Base-by-base conservation (phyloP, 2,797 vertebrate genomes). In the Synaphobranchus kaupii region DNA sequence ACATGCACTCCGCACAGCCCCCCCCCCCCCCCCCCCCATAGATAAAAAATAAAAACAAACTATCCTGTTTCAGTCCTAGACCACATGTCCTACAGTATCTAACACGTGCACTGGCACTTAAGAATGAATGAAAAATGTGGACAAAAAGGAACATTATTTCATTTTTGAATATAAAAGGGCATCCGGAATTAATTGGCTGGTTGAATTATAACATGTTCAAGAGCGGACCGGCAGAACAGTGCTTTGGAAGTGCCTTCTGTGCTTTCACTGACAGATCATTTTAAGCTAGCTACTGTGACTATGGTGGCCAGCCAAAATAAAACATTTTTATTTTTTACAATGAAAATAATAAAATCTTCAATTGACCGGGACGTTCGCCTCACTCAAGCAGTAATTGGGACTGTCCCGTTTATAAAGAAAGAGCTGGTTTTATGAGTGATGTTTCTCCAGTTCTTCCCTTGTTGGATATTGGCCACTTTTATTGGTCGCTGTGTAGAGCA, bases 201-300 rank as follows among this genome's bases (percentile, higher is more conserved):
- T 80, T 80, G 76, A 80, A 80, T 80, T 80, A 48, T 34, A 12
- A 71, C 31, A 17, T 71, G n/a, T 71, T 71, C 22, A 63, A 63
- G 25, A 71, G 25, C 31, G 17, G 10, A 76, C 71, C 4, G 25
- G 25, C 71, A 76, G 5, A 15, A 39, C 4, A 25, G 44, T 22
- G 2, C 76, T 73, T 39, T 73, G 31, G 68, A 73, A 39, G 12
- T 80, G 15, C 15, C 76, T 47, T 8, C 34, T 13, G 22, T 48
- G 10, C 44, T 47, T 48, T 15, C 13, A 20, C 44, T 80, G 76
- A 80, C 39, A 25, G 44, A 80, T 31, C 28, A 17, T 48, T 80
- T 80, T 47, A 47, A 48, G 15, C 15, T 31, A 71, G 68, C 28
- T 12, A 4, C 31, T 76, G 31, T 76, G 17, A 12, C 6, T 48